Conservation (phyloP, 2,888 invertebrate species). For the Hedya salicella region DNA sequence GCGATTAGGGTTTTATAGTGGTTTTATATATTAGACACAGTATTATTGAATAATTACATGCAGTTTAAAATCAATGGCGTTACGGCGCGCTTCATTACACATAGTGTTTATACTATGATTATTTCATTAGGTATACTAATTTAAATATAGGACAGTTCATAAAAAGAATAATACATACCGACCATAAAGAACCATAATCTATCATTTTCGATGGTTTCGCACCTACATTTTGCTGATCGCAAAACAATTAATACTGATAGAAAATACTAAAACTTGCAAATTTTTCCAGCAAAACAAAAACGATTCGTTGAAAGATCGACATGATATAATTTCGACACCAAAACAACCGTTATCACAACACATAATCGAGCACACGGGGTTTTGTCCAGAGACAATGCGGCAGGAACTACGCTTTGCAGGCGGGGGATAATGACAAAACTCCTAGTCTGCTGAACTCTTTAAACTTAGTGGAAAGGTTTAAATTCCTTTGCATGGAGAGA, state of each 20-base stretch:
- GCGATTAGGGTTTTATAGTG: background rate
- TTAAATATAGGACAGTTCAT: background rate
- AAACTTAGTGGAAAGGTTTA: constrained; percentile 47
- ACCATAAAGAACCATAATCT: too few species aligned
- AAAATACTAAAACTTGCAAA: constrained; percentile 39
- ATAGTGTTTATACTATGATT: background rate
- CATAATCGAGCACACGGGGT: constrained; percentile 62
- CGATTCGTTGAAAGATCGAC: constrained; percentile 46
- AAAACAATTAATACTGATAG: constrained; percentile 19
- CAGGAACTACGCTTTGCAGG: constrained; percentile 74
- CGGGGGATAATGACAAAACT: constrained; percentile 46
- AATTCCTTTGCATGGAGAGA: constrained; percentile 44
- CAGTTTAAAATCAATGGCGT: background rate
- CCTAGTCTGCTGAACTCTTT: constrained; percentile 46
- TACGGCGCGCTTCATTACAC: background rate
- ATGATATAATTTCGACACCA: constrained; percentile 52
- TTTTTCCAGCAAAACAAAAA: constrained; percentile 41
- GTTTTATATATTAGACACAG: background rate
- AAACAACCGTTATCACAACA: constrained; percentile 59
- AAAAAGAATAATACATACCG: too few species aligned
- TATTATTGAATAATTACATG: background rate
- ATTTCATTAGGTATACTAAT: background rate
- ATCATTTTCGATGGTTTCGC: background rate
- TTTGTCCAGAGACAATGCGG: constrained; percentile 73
- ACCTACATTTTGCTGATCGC: constrained; percentile 11